A percentile compares a stretch with the other conserved stretches of the same genome.
Conservation (phyloP, 2,888 invertebrate genomes). For the Zelleria hepariella region DNA sequence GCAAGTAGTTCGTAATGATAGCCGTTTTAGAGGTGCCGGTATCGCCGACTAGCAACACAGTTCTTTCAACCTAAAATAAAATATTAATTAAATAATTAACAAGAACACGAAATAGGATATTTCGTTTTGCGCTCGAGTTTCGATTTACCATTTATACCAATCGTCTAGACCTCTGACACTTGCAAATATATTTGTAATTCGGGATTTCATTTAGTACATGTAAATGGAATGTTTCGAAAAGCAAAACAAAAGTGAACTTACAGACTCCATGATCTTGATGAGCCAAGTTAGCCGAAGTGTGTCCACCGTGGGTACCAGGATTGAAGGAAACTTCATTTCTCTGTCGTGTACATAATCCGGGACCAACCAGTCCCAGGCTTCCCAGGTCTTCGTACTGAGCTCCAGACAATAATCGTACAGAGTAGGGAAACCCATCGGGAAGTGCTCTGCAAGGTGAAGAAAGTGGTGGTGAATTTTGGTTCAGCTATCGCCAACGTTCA, state of each 20-base stretch:
- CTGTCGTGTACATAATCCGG: conserved; percentile 82
- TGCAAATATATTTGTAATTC: too few relatives aligned
- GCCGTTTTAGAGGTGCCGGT: conserved; percentile 95
- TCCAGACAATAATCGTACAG: conserved; percentile 89
- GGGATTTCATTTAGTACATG: too few relatives aligned
- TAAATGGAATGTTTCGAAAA: too few relatives aligned
- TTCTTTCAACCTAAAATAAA: conserved; percentile 76
- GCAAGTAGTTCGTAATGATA: conserved; percentile 85
- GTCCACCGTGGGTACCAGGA: conserved; percentile 92
- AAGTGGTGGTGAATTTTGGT: not conserved
- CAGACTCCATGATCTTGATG: conserved; percentile 81
- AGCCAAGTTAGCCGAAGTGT: conserved; percentile 86
- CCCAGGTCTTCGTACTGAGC: conserved; percentile 77
- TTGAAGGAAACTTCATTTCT: conserved; percentile 80
- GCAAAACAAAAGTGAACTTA: too few relatives aligned
- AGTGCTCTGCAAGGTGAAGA: conserved; percentile 66
- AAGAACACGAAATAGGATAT: not conserved
- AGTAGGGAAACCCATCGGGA: conserved; percentile 79
- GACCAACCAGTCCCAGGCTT: conserved; percentile 88
- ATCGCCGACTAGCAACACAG: conserved; percentile 89
- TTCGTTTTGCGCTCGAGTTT: too few relatives aligned
- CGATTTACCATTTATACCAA: too few relatives aligned
- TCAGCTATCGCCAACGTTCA: conserved; percentile 26
- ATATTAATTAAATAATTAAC: too few relatives aligned
- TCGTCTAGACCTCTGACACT: too few relatives aligned